These are phyloP conservation scores for Chamaetylas fuelleborni DNA, from an alignment of 2,113 vertebrate genomes.

Conservation along the genomic window DNA sequence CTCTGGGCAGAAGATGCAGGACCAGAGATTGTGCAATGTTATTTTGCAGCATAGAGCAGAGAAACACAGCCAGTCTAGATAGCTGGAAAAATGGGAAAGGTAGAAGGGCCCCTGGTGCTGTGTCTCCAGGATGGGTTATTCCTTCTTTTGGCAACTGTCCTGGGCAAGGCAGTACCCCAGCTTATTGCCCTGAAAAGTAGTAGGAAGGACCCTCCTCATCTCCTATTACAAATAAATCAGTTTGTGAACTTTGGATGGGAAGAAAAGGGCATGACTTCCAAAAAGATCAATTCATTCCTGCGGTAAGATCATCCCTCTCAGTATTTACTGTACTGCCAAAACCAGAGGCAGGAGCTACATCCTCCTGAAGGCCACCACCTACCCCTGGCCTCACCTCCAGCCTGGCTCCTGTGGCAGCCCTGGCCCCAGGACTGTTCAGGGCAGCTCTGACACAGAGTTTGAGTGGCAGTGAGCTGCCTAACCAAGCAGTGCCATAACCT, in stretches of 20 bases:
- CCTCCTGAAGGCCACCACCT: not conserved
- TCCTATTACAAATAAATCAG: not conserved
- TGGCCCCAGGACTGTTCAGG: not conserved
- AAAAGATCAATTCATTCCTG: not conserved
- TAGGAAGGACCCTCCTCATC: not conserved
- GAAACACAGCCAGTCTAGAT: not conserved
- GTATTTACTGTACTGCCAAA: not conserved
- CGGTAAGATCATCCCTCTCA: not conserved
- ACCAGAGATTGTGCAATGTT: not conserved
- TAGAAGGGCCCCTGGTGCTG: not conserved
- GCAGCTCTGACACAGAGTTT: not conserved
- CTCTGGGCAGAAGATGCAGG: not conserved
- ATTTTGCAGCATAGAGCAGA: not conserved
- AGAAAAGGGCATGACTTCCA: not conserved
- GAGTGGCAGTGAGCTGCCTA: not conserved
- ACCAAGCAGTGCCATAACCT: not conserved
- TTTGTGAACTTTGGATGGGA: not conserved
- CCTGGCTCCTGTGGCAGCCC: not conserved
- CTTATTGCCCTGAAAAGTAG: not conserved
- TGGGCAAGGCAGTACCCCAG: not conserved
- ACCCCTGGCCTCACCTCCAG: not conserved
- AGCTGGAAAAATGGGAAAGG: not conserved
- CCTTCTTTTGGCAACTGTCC: not conserved
- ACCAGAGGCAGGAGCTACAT: not conserved
- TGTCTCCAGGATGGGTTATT: not conserved